A percentile compares a stretch with the other conserved stretches of the same genome.
These are phyloP conservation scores for Urophycis tenuis DNA, from an alignment of 2,797 vertebrate species.

Conservation along the genomic window DNA sequence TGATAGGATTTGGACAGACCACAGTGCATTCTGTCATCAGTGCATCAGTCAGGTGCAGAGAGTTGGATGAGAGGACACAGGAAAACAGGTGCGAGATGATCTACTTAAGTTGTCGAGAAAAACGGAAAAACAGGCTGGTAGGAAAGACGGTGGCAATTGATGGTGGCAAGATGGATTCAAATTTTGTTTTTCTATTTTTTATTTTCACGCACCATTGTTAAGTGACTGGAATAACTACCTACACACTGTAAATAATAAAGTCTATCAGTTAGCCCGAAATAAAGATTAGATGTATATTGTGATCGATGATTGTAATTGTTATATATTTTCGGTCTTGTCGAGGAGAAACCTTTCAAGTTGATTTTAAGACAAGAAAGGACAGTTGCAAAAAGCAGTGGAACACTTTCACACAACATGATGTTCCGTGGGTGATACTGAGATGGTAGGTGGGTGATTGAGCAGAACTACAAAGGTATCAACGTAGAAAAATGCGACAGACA, in stretches of 20 bases:
- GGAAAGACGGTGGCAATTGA: constrained; percentile 7
- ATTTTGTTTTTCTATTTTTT: background rate
- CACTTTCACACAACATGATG: background rate
- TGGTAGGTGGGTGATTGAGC: background rate
- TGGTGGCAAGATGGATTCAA: background rate
- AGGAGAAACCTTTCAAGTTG: constrained; percentile 1
- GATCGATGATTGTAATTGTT: background rate
- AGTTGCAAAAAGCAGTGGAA: background rate
- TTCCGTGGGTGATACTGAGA: background rate
- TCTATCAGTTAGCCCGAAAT: background rate
- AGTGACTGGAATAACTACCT: background rate
- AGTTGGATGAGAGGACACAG: background rate
- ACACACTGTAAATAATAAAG: background rate
- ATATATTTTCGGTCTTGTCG: background rate
- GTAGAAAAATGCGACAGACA: background rate
- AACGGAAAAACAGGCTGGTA: background rate
- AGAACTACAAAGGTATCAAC: background rate
- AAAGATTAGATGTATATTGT: background rate
- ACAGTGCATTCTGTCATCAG: background rate
- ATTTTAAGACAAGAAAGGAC: background rate
- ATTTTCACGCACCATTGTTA: background rate
- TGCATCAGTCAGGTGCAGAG: constrained; percentile 28
- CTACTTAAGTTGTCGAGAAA: background rate
- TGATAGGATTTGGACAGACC: background rate
- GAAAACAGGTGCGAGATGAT: constrained; percentile 19